These are phyloP conservation scores for Anticlea derivata DNA, from an alignment of 2,888 invertebrate genomes.

Conservation along the genomic window DNA sequence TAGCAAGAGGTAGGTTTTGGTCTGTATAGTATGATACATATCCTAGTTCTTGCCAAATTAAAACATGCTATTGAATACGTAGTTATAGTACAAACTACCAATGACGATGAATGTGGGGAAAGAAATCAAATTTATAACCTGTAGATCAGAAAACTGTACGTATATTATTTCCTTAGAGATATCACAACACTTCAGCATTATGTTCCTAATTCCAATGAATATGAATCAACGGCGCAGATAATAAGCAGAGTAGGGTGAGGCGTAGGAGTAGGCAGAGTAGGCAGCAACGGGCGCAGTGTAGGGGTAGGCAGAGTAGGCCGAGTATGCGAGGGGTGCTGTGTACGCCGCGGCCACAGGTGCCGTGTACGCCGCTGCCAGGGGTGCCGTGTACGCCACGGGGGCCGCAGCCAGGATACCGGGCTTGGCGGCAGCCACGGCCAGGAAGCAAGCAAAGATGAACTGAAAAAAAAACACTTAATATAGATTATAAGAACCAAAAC, in stretches of 20 bases:
- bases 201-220: too few relatives aligned
- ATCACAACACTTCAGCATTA: conserved; percentile 8
- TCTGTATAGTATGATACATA: too few relatives aligned
- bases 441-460: conserved; percentile 65
- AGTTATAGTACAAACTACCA: too few relatives aligned
- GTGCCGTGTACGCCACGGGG: conserved; percentile 50
- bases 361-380: conserved; percentile 50
- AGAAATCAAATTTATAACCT: too few relatives aligned
- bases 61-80: too few relatives aligned
- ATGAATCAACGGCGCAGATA: conserved; percentile 45
- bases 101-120: too few relatives aligned
- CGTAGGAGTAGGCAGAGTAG: conserved; percentile 52
- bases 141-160: background rate
- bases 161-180: conserved; percentile 7
- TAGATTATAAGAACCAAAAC: too few relatives aligned
- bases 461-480: conserved; percentile 37
- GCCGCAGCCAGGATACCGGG: conserved; percentile 54
- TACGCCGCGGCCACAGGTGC: conserved; percentile 53
- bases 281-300: conserved; percentile 51
- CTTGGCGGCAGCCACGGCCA: conserved; percentile 70
- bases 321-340: conserved; percentile 49
- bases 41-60: too few relatives aligned
- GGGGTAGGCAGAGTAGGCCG: conserved; percentile 51
- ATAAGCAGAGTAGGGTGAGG: conserved; percentile 50
- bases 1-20: too few relatives aligned